Evolutionary conservation across 64 coral and sea anemone species (phyloP), one percentile per base, ranked within the genome.

Genomic region (Astreopora myriophthalma): DNA sequence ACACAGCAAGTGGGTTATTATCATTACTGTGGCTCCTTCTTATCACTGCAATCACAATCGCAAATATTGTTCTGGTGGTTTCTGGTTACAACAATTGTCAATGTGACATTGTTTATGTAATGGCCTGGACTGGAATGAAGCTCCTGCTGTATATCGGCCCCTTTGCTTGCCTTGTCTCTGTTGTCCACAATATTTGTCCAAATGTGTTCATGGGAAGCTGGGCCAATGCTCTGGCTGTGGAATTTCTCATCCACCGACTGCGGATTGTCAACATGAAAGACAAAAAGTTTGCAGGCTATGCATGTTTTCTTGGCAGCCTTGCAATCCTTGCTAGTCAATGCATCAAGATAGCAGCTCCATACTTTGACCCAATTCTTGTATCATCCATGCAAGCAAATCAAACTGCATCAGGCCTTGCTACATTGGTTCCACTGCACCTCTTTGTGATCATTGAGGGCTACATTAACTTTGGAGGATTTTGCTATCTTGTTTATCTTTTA

Each of bases 381-480:
- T 29, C 88, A 9, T 22, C 34, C 19, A 38, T 94, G 30, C 69
- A 34, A 57, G 34, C 39, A 0, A 94, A 98, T 25, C 28, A 36
- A 1, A 94, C 88, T 6, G 3, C 27, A 2, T 69, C 52, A 27
- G 92, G 88, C 17, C 17, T 82, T 1, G 20, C 13, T 0, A 51
- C 73, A 0, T 72, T 85, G 2, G 74, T 96, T 69, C 81, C 87
- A 12, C 85, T 94, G 6, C 76, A 93, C 20, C 34, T 73, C 13
- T 94, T 96, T 62, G 27, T 94, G 17, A 62, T 88, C 5, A 24
- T 96, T 25, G 91, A 96, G 44, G 95, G 95, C 26, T 94, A 90
- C 55, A 90, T 96, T 25, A 96, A 96, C 35, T 96, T 80, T 80
- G 87, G 91, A 28, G 95, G 95, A 68, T 86, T 96, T 52, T 93